phyloP scores from a whole-genome alignment of 1,140 invertebrate genomes.

The Drosophila baimaii region DNA sequence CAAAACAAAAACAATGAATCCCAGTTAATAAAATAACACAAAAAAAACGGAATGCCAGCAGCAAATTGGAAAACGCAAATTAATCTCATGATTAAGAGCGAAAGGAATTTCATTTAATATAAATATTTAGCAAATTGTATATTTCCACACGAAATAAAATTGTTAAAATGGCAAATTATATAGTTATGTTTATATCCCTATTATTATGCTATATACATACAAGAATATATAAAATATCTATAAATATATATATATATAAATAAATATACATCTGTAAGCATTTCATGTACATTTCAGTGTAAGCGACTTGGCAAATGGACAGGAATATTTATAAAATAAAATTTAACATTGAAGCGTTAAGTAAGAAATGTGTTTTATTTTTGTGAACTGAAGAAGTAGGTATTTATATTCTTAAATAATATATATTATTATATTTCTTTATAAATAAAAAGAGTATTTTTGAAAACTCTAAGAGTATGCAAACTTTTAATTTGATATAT shows the following conservation, averaged over 20 bases:
- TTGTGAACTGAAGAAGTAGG: neutral
- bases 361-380: neutral
- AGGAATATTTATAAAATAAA: constrained; percentile 80
- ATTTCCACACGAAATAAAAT: constrained; percentile 34
- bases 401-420: no score
- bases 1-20: neutral
- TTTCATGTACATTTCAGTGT: constrained; percentile 66
- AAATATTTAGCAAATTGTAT: constrained; percentile 47
- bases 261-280: constrained; percentile 45
- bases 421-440: neutral
- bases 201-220: constrained; percentile 32
- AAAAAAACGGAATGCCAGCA: constrained; percentile 13
- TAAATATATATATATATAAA: constrained; percentile 30
- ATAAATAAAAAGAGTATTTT: neutral
- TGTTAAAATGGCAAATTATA: constrained; percentile 42
- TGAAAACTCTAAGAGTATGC: no score
- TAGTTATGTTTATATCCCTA: constrained; percentile 29
- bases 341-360: constrained; percentile 67
- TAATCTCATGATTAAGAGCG: constrained; percentile 44
- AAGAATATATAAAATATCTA: constrained; percentile 24
- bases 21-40: constrained; percentile 9
- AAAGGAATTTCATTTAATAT: constrained; percentile 34
- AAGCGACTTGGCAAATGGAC: constrained; percentile 60
- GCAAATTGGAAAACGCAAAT: constrained; percentile 26
- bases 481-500: no score